A percentile compares a stretch with the other conserved stretches of the same genome.
Evolutionary conservation across 2,113 vertebrate genomes (phyloP).

Genomic region (mouse (Mus musculus)): DNA sequence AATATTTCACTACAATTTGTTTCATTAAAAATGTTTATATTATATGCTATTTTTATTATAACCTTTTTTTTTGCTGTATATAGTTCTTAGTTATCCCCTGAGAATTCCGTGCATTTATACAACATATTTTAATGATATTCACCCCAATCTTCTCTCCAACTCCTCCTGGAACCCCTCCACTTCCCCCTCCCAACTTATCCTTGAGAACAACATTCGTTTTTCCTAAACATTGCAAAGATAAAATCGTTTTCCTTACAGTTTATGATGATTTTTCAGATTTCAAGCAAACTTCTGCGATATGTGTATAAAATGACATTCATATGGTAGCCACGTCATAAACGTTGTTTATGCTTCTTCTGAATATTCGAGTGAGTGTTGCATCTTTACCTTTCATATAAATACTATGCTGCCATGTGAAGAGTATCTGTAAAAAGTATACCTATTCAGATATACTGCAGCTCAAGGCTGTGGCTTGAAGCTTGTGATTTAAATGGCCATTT

Average conservation of each 20-base stretch:
- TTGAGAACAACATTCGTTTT: not conserved
- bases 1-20: constrained; percentile 6
- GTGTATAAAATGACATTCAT: constrained; percentile 69
- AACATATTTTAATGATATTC: not conserved
- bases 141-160: not conserved
- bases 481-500: constrained; percentile 28
- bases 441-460: constrained; percentile 25
- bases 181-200: not conserved
- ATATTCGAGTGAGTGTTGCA: constrained; percentile 71
- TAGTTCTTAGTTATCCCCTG: not conserved
- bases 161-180: not conserved
- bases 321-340: constrained; percentile 68
- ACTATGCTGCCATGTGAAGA: constrained; percentile 60
- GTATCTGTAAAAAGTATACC: constrained; percentile 76
- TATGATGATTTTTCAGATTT: not conserved
- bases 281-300: constrained; percentile 37
- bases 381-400: constrained; percentile 47
- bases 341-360: constrained; percentile 57
- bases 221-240: constrained; percentile 25
- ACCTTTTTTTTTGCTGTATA: not conserved
- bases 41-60: not conserved
- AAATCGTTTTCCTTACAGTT: not conserved
- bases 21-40: not conserved
- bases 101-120: not conserved
- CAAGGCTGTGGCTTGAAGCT: constrained; percentile 27